These are phyloP conservation scores for Catocala nupta DNA, from an alignment of 2,888 invertebrate genomes.

Conservation along the genomic window DNA sequence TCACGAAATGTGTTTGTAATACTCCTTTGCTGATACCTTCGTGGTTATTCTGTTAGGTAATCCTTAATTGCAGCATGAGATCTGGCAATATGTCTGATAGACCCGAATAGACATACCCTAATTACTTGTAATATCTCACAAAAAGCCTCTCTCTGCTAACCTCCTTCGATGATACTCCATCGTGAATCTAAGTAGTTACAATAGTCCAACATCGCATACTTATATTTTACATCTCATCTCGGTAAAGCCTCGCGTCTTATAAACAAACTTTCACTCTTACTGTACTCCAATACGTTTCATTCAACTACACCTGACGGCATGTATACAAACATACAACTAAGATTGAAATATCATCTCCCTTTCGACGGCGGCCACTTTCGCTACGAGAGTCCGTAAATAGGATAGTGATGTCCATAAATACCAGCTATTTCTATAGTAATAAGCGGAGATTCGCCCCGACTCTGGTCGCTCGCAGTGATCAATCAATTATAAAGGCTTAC, in stretches of 20 bases:
- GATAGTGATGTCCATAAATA: too few species aligned
- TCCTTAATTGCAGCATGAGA: too few species aligned
- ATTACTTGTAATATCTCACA: too few species aligned
- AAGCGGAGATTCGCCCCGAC: not conserved
- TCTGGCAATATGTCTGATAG: too few species aligned
- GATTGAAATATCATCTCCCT: constrained; percentile 6
- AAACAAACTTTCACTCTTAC: not conserved
- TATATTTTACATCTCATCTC: not conserved
- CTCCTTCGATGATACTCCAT: too few species aligned
- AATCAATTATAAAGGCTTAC: not conserved
- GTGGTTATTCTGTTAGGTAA: too few species aligned
- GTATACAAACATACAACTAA: constrained; percentile 12
- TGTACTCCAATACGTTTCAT: not conserved
- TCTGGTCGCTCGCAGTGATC: not conserved
- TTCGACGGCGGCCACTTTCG: not conserved
- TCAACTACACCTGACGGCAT: constrained; percentile 9
- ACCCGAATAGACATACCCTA: too few species aligned
- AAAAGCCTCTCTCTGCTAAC: too few species aligned
- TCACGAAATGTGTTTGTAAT: too few species aligned
- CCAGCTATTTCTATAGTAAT: not conserved
- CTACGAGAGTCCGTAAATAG: not conserved
- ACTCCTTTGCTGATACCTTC: too few species aligned
- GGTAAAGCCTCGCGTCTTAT: not conserved
- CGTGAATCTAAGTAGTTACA: too few species aligned
- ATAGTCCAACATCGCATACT: too few species aligned